Conservation (phyloP, 1,140 invertebrate genomes). For the Rhagoletis pomonella region DNA sequence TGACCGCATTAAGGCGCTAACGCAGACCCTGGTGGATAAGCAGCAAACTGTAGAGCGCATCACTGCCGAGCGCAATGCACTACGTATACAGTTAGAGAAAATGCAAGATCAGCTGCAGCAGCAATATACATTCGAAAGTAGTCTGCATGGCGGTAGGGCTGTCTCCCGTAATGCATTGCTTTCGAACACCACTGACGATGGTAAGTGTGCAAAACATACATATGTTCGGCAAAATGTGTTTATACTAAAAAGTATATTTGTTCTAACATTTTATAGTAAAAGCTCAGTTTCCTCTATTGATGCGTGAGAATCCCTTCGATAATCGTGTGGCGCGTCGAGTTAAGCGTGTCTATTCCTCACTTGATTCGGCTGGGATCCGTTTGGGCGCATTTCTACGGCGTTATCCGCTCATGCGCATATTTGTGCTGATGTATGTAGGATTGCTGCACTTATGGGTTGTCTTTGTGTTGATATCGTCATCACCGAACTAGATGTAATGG, state of each 20-base stretch:
- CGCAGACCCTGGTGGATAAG: constrained; percentile 87
- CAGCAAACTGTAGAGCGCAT: constrained; percentile 85
- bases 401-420: constrained; percentile 87
- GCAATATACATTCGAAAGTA: constrained; percentile 61
- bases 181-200: constrained; percentile 82
- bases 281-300: constrained; percentile 81
- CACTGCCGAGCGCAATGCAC: constrained; percentile 87
- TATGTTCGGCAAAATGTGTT: background rate
- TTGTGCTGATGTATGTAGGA: constrained; percentile 82
- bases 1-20: constrained; percentile 78
- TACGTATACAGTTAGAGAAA: constrained; percentile 86
- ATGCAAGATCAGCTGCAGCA: constrained; percentile 78
- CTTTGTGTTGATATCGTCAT: constrained; percentile 71
- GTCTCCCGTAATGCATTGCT: constrained; percentile 70
- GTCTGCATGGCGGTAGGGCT: constrained; percentile 34
- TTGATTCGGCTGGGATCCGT: constrained; percentile 84
- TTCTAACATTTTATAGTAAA: constrained; percentile 71
- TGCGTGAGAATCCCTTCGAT: constrained; percentile 86
- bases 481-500: constrained; percentile 61
- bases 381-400: constrained; percentile 86
- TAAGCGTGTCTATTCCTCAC: constrained; percentile 85
- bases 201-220: constrained; percentile 55
- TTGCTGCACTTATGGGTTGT: constrained; percentile 71
- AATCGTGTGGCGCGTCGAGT: constrained; percentile 85
- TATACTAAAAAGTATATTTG: background rate